These are phyloP conservation scores for Baronia brevicornis DNA, from an alignment of 2,888 invertebrate species.

Conservation along the genomic window DNA sequence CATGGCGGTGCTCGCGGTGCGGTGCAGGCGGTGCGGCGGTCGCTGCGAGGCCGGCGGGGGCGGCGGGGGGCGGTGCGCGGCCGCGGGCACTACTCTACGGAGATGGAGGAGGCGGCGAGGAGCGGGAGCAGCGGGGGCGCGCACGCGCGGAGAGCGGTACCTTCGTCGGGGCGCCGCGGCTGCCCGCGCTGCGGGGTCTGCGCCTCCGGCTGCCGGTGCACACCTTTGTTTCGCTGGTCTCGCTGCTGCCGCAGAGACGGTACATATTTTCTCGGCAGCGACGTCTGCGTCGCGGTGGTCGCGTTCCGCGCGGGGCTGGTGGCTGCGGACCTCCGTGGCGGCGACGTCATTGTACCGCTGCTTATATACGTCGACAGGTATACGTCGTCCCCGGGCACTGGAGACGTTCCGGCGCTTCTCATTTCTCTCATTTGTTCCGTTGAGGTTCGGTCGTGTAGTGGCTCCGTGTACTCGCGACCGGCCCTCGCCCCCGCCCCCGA, in stretches of 20 bases:
- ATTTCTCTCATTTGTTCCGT: slow-evolving; percentile 16
- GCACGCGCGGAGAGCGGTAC: slow-evolving; percentile 32
- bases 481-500: slow-evolving; percentile 33
- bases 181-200: slow-evolving; percentile 15
- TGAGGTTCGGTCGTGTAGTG: slow-evolving; percentile 11
- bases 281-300: slow-evolving; percentile 14
- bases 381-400: slow-evolving; percentile 23
- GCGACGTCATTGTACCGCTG: slow-evolving; percentile 31
- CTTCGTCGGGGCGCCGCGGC: slow-evolving; percentile 22
- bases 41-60: slow-evolving; percentile 29
- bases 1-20: too few species aligned
- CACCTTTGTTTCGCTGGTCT: not conserved
- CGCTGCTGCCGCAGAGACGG: not conserved
- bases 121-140: slow-evolving; percentile 39
- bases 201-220: slow-evolving; percentile 1
- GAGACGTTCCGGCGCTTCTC: slow-evolving; percentile 41
- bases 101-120: slow-evolving; percentile 48
- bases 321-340: slow-evolving; percentile 35
- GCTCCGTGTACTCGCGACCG: slow-evolving; percentile 16
- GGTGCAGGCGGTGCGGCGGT: slow-evolving; percentile 34
- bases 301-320: slow-evolving; percentile 36
- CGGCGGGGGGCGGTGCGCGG: slow-evolving; percentile 19
- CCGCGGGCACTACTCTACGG: slow-evolving; percentile 40
- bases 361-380: slow-evolving; percentile 24
- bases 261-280: slow-evolving; percentile 14